Conservation (phyloP, 2,888 invertebrate species). For the Amorpha juglandis region DNA sequence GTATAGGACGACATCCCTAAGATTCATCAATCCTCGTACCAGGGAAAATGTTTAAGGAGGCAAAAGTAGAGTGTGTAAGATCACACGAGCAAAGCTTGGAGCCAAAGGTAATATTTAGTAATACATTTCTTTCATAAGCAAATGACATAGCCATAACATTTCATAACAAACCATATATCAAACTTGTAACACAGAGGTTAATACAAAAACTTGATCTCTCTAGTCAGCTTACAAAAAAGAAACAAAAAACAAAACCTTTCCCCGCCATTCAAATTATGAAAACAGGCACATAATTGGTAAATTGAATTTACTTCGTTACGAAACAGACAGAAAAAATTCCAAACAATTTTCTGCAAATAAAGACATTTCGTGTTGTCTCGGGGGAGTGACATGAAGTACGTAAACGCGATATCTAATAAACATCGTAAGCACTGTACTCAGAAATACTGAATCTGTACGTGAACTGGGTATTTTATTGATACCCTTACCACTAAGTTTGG, state of each 20-base stretch:
- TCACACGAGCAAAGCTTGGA: no score
- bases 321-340: constrained; percentile 26
- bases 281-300: constrained; percentile 25
- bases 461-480: constrained; percentile 27
- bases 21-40: no score
- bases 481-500: constrained; percentile 4
- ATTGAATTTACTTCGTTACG: constrained; percentile 27
- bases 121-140: no score
- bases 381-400: constrained; percentile 23
- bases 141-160: no score
- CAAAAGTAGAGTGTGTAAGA: no score
- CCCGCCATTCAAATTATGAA: constrained; percentile 23
- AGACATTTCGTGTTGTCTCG: constrained; percentile 25
- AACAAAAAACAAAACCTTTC: background rate
- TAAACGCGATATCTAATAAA: constrained; percentile 25
- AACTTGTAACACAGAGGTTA: background rate
- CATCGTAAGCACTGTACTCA: constrained; percentile 31
- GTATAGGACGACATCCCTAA: no score
- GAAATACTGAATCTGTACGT: constrained; percentile 35
- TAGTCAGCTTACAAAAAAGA: background rate
- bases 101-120: no score
- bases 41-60: no score
- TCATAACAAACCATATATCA: background rate
- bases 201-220: background rate
- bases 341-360: constrained; percentile 27